These are phyloP conservation scores for Diachasmimorpha longicaudata DNA, from an alignment of 1,140 invertebrate species.

Conservation along the genomic window DNA sequence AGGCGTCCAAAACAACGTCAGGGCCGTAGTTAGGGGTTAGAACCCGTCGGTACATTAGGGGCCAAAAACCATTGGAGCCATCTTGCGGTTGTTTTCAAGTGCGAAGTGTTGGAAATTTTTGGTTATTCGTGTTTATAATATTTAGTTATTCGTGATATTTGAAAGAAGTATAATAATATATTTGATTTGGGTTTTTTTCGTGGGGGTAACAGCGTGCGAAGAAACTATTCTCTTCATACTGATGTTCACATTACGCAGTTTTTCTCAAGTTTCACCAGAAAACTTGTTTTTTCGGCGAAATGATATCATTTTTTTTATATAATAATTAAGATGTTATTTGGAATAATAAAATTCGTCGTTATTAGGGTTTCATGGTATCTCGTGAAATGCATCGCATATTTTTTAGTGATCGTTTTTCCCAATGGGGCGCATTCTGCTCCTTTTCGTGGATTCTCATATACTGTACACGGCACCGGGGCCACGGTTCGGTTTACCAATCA, in stretches of 20 bases:
- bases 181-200: no score
- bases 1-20: no score
- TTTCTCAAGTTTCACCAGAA: background rate
- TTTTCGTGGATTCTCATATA: background rate
- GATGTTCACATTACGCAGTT: background rate
- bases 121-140: no score
- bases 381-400: background rate
- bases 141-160: no score
- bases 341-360: background rate
- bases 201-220: no score
- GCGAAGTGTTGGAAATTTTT: no score
- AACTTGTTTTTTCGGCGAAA: background rate
- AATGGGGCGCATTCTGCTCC: background rate
- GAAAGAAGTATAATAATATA: no score
- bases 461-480: background rate
- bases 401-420: background rate
- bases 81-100: no score
- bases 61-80: no score
- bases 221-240: no score
- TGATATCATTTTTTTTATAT: background rate
- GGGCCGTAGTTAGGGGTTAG: no score
- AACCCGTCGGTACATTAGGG: no score
- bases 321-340: background rate
- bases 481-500: background rate
- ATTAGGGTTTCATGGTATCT: background rate